Conservation (phyloP, 2,888 invertebrate species). For the Steinernema scapterisci region DNA sequence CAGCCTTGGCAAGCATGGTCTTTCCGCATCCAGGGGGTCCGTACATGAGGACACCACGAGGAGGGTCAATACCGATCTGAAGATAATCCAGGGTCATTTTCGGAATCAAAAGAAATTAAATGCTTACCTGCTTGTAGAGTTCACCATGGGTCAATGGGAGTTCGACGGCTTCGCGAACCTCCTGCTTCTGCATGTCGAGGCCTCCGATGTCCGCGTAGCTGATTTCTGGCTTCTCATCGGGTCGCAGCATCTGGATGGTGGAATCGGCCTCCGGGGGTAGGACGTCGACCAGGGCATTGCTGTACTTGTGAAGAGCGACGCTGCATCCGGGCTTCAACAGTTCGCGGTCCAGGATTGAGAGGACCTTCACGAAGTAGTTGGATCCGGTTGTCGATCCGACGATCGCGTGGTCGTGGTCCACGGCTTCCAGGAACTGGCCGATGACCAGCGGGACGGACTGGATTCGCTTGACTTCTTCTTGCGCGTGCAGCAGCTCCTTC, state of each 20-base stretch:
- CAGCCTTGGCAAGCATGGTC: conserved; percentile 91
- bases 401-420: conserved; percentile 98
- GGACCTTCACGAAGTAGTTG: conserved; percentile 96
- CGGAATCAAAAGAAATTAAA: not conserved
- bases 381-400: conserved; percentile 97
- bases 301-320: conserved; percentile 97
- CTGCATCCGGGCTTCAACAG: conserved; percentile 95
- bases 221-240: conserved; percentile 81
- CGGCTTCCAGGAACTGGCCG: conserved; percentile 97
- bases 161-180: conserved; percentile 96
- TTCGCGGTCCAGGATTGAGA: conserved; percentile 97
- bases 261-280: conserved; percentile 98
- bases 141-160: conserved; percentile 97
- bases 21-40: conserved; percentile 99
- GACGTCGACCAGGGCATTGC: conserved; percentile 98
- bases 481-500: conserved; percentile 97
- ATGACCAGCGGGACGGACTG: conserved; percentile 98
- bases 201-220: conserved; percentile 97
- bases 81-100: not conserved
- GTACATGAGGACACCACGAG: conserved; percentile 95
- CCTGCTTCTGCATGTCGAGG: conserved; percentile 99
- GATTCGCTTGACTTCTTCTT: conserved; percentile 89
- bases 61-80: conserved; percentile 90
- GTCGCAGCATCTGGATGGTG: conserved; percentile 95
- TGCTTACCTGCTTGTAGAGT: conserved; percentile 81